Evolutionary conservation across 2,888 invertebrate genomes (phyloP).

Genomic region (Liopterus haemorrhoidalis): DNA sequence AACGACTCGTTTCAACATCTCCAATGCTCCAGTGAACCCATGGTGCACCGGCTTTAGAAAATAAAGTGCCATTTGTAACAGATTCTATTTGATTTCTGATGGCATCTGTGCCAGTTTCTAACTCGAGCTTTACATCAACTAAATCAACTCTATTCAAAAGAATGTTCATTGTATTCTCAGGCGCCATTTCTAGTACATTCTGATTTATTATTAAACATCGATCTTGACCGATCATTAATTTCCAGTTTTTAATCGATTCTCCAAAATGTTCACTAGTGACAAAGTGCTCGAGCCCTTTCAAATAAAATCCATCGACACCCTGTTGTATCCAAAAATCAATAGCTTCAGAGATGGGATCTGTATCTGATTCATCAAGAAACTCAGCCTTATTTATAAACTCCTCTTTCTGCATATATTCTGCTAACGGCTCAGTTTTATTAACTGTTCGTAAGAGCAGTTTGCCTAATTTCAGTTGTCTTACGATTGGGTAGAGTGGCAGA

Average conservation of each 20-base stretch:
- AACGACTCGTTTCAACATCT: constrained; percentile 55
- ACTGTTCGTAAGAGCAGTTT: constrained; percentile 8
- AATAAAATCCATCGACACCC: constrained; percentile 84
- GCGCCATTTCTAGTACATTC: constrained; percentile 48
- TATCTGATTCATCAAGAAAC: constrained; percentile 17
- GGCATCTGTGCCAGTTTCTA: constrained; percentile 52
- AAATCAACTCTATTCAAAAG: constrained; percentile 64
- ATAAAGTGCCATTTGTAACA: constrained; percentile 54
- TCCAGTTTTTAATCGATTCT: constrained; percentile 61
- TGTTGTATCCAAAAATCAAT: constrained; percentile 63
- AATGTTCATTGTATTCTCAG: constrained; percentile 51
- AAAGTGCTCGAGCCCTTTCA: constrained; percentile 70
- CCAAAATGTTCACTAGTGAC: constrained; percentile 55
- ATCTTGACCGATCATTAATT: constrained; percentile 55
- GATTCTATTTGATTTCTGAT: constrained; percentile 56
- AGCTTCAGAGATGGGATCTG: constrained; percentile 53
- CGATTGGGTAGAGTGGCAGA: constrained; percentile 58
- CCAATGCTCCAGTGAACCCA: constrained; percentile 80
- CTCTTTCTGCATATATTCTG: no score
- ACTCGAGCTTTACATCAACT: constrained; percentile 61
- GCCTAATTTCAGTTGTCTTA: constrained; percentile 40
- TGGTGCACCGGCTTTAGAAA: constrained; percentile 58
- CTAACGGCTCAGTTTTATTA: constrained; percentile 29
- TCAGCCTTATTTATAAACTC: constrained; percentile 27
- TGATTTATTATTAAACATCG: constrained; percentile 64